Percentiles rank a stretch among this genome's conserved stretches.
phyloP scores from a whole-genome alignment of 1,140 invertebrate genomes.

The Saccostrea echinata region DNA sequence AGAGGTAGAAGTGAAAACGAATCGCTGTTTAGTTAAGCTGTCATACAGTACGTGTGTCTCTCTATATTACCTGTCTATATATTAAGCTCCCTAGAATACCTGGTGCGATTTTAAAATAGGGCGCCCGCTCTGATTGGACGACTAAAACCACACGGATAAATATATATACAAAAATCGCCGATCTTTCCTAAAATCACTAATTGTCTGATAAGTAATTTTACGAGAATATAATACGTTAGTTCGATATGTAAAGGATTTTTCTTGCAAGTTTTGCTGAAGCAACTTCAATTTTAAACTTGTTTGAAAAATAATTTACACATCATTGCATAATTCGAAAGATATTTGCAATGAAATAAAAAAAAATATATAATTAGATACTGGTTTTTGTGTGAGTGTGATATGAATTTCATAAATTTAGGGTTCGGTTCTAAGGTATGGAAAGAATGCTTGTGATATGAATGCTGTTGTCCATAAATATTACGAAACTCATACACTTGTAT shows the following conservation, averaged over 20 bases:
- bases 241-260: neutral
- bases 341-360: constrained; percentile 6
- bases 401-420: constrained; percentile 26
- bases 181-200: constrained; percentile 26
- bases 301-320: neutral
- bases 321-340: neutral
- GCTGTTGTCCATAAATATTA: constrained; percentile 12
- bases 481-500: neutral
- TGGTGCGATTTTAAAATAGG: constrained; percentile 34
- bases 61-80: constrained; percentile 23
- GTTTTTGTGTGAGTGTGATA: neutral
- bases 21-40: constrained; percentile 26
- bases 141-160: neutral
- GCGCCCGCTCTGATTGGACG: constrained; percentile 15
- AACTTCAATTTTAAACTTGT: neutral
- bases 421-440: neutral
- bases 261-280: neutral
- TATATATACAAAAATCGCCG: neutral
- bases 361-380: neutral
- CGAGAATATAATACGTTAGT: neutral
- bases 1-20: constrained; percentile 31
- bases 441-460: constrained; percentile 23
- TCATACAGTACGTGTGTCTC: neutral
- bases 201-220: neutral
- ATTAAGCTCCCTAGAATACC: constrained; percentile 22